Evolutionary conservation across 2,888 invertebrate genomes (phyloP).

Genomic region (Campopleginae sp.): DNA sequence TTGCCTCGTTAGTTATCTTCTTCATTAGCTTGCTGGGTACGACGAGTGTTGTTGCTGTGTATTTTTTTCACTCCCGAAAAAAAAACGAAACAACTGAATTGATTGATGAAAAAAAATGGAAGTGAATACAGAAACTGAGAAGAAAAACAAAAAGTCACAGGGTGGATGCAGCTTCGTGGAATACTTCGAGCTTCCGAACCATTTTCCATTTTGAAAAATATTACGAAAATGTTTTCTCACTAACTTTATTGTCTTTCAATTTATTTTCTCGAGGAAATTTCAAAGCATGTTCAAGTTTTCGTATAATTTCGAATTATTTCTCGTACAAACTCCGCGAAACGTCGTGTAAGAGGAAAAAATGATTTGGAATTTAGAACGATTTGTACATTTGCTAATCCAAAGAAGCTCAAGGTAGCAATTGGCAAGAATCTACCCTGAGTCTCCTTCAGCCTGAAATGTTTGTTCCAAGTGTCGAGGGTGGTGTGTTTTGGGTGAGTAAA

Average conservation of each 20-base stretch:
- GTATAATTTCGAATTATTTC: background rate
- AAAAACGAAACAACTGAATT: constrained; percentile 14
- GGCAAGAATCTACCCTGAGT: background rate
- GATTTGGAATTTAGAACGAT: background rate
- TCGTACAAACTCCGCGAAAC: background rate
- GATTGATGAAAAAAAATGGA: background rate
- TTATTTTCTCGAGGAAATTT: background rate
- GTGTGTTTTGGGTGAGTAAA: constrained; percentile 78
- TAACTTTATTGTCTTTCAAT: background rate
- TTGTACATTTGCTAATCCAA: background rate
- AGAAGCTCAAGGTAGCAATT: background rate
- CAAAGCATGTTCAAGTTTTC: background rate
- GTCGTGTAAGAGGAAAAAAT: background rate
- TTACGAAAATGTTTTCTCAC: background rate
- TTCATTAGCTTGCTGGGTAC: constrained; percentile 71
- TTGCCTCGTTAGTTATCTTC: constrained; percentile 68
- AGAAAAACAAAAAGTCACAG: background rate
- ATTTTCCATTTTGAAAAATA: background rate
- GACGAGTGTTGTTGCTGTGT: constrained; percentile 59
- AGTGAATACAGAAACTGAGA: background rate
- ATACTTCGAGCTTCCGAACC: background rate
- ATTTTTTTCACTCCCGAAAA: constrained; percentile 32
- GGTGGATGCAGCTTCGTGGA: background rate
- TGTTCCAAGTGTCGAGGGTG: constrained; percentile 54
- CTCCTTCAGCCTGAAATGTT: constrained; percentile 4